These are phyloP conservation scores for Craseonycteris thonglongyai DNA, from an alignment of 2,113 vertebrate species.

Conservation along the genomic window DNA sequence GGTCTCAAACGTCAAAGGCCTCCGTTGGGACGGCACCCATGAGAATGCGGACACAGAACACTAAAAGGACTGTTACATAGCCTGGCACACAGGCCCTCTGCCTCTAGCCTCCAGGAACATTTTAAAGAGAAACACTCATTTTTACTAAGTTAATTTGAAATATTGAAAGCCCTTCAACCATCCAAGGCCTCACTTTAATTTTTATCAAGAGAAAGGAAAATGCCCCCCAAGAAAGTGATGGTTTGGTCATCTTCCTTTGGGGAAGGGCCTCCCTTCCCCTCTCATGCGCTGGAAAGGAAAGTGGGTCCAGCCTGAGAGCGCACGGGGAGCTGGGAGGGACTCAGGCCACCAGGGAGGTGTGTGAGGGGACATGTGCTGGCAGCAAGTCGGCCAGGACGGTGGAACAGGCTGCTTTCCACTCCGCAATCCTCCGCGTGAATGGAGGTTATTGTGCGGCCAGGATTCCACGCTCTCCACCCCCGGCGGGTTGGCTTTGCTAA, in stretches of 20 bases:
- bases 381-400: neutral
- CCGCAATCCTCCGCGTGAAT: conserved; percentile 11
- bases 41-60: neutral
- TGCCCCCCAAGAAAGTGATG: neutral
- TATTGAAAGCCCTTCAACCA: neutral
- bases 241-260: neutral
- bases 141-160: neutral
- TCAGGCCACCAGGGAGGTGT: neutral
- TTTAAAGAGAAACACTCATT: neutral
- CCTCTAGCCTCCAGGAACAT: neutral
- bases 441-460: conserved; percentile 34
- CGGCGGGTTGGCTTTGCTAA: conserved; percentile 33
- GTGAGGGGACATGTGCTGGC: neutral
- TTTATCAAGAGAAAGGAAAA: neutral
- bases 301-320: neutral
- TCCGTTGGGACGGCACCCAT: neutral
- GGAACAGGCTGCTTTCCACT: neutral
- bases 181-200: neutral
- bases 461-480: conserved; percentile 24
- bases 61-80: neutral
- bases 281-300: neutral
- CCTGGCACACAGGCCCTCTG: neutral
- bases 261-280: neutral
- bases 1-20: neutral
- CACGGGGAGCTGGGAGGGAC: neutral